Evolutionary conservation across 1,140 invertebrate species (phyloP).

Genomic region (Lucilia sericata): DNA sequence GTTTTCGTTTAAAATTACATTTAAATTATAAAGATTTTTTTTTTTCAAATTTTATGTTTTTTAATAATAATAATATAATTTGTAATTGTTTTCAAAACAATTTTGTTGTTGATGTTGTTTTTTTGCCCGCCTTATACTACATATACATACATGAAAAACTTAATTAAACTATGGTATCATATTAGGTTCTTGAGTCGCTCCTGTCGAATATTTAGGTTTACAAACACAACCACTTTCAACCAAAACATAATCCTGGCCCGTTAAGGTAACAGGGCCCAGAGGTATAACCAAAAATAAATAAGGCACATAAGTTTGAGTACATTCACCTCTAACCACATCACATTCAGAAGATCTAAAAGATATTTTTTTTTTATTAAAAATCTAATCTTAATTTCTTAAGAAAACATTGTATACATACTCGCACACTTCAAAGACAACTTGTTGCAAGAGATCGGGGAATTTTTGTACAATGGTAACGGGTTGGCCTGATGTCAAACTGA

Average conservation of each 20-base stretch:
- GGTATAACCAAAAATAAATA: conserved; percentile 92
- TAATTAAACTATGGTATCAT: conserved; percentile 64
- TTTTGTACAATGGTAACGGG: conserved; percentile 94
- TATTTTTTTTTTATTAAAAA: not conserved
- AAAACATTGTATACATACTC: conserved; percentile 70
- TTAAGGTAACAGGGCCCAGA: conserved; percentile 88
- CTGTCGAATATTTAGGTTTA: conserved; percentile 81
- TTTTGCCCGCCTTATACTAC: not conserved
- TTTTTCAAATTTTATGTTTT: not conserved
- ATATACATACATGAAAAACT: not conserved
- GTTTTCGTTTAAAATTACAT: not conserved
- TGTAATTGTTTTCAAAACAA: not conserved
- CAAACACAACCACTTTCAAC: conserved; percentile 94
- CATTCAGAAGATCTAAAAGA: conserved; percentile 84
- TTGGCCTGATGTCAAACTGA: conserved; percentile 90
- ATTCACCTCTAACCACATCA: conserved; percentile 87
- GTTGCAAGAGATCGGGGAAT: conserved; percentile 92
- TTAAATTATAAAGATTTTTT: not conserved
- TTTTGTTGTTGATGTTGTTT: not conserved
- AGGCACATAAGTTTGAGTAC: conserved; percentile 91
- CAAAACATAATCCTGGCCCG: conserved; percentile 91
- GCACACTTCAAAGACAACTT: conserved; percentile 92
- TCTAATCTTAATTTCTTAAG: too few species aligned
- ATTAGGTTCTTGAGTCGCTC: conserved; percentile 69
- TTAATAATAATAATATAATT: not conserved